Evolutionary conservation across 2,113 vertebrate genomes (phyloP), one percentile per base, ranked within the genome.

Genomic region (Gymnocephalus cernua): DNA sequence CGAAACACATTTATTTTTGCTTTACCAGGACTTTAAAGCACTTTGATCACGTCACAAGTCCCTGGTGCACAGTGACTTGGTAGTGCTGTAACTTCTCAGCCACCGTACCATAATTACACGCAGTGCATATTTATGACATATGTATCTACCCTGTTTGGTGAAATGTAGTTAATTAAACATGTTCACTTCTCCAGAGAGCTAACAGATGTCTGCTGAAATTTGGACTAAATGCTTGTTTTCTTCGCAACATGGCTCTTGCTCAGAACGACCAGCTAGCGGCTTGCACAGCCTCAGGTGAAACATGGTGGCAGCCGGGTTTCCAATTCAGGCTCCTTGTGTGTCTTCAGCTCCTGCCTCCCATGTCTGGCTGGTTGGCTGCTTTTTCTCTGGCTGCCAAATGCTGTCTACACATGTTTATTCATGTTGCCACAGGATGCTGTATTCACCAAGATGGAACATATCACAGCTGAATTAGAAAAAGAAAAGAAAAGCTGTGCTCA

Each of bases 131-230:
- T 92, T 74, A 78, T 86, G 82, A 90, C 91, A 90, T 89, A 90
- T 91, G 89, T 84, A 89, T 91, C 70, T 72, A 41, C 82, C 74
- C 50, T 76, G 65, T 79, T 82, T 82, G 74, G 59, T 70, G 84
- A 89, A 90, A 93, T 83, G 71, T 79, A 92, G 87, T 94, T 91
- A 93, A 93, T 95, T 94, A 94, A 91, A 92, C 80, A 86, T 92
- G 89, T 94, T 90, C 70, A 65, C 90, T 77, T 72, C 89, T 85
- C 87, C 72, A 68, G 83, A 88, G 87, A 90, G 89, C 86, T 71
- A 93, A 88, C 94, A 94, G 94, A 93, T 94, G 90, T 89, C 91
- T 91, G 68, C 79, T 81, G 84, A 93, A 91, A 91, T 92, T 93
- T 91, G 86, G 89, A 93, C 91, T 91, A 90, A 94, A 89, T 73